phyloP scores from a whole-genome alignment of 2,113 vertebrate species.

The Neopipo cinnamomea region DNA sequence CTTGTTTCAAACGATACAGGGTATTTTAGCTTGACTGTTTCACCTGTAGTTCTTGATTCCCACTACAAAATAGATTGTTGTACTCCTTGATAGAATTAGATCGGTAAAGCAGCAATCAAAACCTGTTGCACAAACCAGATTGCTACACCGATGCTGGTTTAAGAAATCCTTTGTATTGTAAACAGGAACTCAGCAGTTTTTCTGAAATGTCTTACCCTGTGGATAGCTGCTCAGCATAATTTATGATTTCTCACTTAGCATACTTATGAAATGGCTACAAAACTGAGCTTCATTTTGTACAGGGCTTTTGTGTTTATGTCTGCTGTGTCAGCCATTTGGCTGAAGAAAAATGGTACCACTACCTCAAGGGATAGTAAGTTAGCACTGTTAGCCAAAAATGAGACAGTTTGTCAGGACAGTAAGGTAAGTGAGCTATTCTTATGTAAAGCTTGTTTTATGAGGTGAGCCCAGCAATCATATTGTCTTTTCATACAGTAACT shows the following conservation, averaged over 20 bases:
- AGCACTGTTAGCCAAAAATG: not conserved
- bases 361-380: not conserved
- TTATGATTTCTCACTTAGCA: not conserved
- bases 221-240: not conserved
- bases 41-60: not conserved
- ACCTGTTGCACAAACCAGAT: not conserved
- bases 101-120: not conserved
- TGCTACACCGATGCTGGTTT: not conserved
- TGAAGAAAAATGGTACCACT: not conserved
- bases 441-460: not conserved
- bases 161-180: not conserved
- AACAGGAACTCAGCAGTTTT: constrained; percentile 9
- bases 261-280: not conserved
- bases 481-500: not conserved
- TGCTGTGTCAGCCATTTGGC: not conserved
- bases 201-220: not conserved
- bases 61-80: not conserved
- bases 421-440: not conserved
- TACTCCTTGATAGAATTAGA: not conserved
- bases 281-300: not conserved
- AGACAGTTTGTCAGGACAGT: not conserved
- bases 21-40: not conserved
- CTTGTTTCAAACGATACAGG: not conserved
- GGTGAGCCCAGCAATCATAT: not conserved
- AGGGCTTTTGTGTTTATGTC: not conserved